phyloP scores from a whole-genome alignment of 92 coral and sea anemone genomes.

The Porites lobata region DNA sequence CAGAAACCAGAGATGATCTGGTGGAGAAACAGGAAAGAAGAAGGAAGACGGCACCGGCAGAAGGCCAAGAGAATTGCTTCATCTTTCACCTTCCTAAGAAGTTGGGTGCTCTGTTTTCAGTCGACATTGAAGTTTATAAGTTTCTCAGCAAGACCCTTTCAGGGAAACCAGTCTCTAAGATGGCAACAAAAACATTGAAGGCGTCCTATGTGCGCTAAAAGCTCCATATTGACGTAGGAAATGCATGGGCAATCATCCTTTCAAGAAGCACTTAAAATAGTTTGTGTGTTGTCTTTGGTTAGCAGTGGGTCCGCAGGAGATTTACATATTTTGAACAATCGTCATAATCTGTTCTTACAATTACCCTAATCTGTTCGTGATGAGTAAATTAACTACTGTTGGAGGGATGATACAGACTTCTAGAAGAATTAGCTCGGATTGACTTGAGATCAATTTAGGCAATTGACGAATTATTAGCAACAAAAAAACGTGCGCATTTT shows the following conservation, averaged over 20 bases:
- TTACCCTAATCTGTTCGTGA: neutral
- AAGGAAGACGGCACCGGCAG: neutral
- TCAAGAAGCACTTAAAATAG: slow-evolving; percentile 48
- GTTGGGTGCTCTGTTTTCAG: neutral
- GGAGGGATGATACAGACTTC: neutral
- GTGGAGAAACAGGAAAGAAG: slow-evolving; percentile 6
- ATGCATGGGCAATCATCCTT: slow-evolving; percentile 45
- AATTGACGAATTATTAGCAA: neutral
- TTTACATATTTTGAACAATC: slow-evolving; percentile 45
- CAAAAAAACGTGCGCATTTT: neutral
- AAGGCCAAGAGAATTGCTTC: neutral
- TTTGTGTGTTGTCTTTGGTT: slow-evolving; percentile 51
- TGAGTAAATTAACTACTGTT: neutral
- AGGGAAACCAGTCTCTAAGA: neutral
- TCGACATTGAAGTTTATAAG: neutral
- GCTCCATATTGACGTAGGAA: slow-evolving; percentile 48
- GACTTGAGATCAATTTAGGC: neutral
- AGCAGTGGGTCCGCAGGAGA: slow-evolving; percentile 1
- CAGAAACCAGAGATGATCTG: neutral
- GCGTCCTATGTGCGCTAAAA: slow-evolving; percentile 34
- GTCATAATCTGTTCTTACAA: neutral
- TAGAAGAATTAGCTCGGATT: neutral
- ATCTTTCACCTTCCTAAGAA: slow-evolving; percentile 13
- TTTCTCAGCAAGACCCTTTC: neutral
- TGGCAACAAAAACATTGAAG: slow-evolving; percentile 18